A percentile compares a stretch with the other conserved stretches of the same genome.
These are phyloP conservation scores for Calidris pygmaea DNA, from an alignment of 2,113 vertebrate species.

Conservation along the genomic window DNA sequence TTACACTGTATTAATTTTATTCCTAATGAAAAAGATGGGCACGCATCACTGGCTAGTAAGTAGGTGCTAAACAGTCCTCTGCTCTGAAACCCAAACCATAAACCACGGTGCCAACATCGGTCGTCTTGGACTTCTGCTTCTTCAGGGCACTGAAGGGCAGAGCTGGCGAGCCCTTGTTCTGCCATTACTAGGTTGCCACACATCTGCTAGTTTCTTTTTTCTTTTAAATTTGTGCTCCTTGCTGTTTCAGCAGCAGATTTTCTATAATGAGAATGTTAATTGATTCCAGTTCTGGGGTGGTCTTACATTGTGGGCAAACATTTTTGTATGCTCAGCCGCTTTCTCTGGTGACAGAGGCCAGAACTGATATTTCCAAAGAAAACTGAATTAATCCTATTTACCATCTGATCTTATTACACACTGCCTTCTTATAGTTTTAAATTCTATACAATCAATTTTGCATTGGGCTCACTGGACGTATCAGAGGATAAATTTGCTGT, in stretches of 20 bases:
- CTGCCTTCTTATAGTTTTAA: neutral
- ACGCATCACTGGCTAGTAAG: neutral
- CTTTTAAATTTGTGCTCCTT: neutral
- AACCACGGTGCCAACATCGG: rapidly evolving
- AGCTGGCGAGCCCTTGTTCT: neutral
- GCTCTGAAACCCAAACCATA: neutral
- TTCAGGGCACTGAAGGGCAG: neutral
- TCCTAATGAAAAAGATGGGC: neutral
- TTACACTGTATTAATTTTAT: neutral
- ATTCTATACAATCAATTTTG: neutral
- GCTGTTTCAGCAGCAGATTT: conserved; percentile 23
- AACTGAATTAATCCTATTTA: neutral
- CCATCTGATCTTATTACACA: neutral
- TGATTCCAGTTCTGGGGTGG: neutral
- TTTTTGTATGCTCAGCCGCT: conserved; percentile 18
- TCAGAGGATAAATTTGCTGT: neutral
- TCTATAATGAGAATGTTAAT: neutral
- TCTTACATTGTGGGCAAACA: neutral
- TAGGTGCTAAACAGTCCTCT: neutral
- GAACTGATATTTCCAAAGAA: neutral
- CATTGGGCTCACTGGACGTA: neutral
- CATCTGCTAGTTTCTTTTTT: neutral
- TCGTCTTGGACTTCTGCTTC: neutral
- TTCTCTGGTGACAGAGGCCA: neutral
- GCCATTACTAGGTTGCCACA: neutral